Percentiles rank a stretch among this genome's conserved stretches.
Conservation (phyloP, 2,113 vertebrate genomes). For the Fulica atra region DNA sequence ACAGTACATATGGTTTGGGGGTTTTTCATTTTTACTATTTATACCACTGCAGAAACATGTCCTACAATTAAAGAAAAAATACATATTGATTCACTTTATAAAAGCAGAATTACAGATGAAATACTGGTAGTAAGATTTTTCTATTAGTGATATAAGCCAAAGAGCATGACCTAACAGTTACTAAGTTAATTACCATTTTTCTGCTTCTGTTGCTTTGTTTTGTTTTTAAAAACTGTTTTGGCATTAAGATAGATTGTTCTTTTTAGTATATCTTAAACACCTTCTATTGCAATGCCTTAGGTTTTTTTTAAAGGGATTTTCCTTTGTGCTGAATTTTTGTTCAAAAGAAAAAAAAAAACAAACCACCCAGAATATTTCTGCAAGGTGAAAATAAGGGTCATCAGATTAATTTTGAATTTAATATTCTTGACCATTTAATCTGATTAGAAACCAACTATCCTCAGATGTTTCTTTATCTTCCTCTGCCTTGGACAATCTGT, state of each 20-base stretch:
- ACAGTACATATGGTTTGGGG: background rate
- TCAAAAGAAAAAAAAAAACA: background rate
- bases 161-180: background rate
- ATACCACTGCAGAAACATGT: background rate
- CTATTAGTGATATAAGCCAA: background rate
- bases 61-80: background rate
- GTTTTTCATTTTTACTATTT: background rate
- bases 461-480: background rate
- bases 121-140: background rate
- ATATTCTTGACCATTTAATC: background rate
- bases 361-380: background rate
- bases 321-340: background rate
- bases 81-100: background rate
- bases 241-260: background rate
- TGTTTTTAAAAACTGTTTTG: background rate
- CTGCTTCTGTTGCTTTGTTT: background rate
- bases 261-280: background rate
- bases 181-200: background rate
- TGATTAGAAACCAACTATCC: background rate
- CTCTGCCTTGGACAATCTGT: background rate
- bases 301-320: background rate
- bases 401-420: background rate
- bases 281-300: background rate
- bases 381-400: background rate
- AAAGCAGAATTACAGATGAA: background rate